These are phyloP conservation scores for Otolemur crassicaudatus DNA, from an alignment of 2,797 vertebrate genomes.

Conservation along the genomic window DNA sequence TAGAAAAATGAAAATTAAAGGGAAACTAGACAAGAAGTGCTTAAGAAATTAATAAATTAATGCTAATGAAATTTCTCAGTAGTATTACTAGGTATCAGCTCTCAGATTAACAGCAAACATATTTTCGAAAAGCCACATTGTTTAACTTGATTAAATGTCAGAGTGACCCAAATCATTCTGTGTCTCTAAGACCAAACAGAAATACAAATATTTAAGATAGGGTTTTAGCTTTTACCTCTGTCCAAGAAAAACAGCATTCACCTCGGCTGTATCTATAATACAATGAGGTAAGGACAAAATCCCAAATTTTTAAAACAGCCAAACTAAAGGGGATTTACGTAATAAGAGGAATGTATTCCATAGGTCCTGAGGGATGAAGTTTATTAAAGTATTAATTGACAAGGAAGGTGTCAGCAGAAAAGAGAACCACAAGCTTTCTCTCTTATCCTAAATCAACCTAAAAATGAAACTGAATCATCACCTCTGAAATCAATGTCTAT, in stretches of 20 bases:
- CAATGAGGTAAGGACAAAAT: not conserved
- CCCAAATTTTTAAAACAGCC: not conserved
- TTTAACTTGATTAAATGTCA: conserved; percentile 69
- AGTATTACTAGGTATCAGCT: not conserved
- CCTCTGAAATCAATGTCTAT: not conserved
- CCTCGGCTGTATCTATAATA: not conserved
- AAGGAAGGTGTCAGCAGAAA: not conserved
- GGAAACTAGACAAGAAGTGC: conserved; percentile 32
- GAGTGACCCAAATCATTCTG: conserved; percentile 13
- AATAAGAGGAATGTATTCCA: not conserved
- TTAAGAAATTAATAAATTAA: conserved; percentile 56
- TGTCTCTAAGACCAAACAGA: conserved; percentile 45
- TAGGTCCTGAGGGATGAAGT: not conserved
- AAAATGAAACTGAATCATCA: not conserved
- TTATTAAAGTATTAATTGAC: not conserved
- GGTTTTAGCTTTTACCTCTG: not conserved
- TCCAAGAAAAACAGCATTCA: not conserved
- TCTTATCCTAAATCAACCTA: not conserved
- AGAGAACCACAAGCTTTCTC: not conserved
- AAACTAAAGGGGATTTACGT: not conserved
- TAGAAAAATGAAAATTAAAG: conserved; percentile 26
- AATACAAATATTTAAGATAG: conserved; percentile 19
- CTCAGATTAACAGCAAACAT: conserved; percentile 26
- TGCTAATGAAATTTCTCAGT: not conserved
- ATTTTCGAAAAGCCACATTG: not conserved